A percentile compares a stretch with the other conserved stretches of the same genome.
Conservation (phyloP, 2,888 invertebrate genomes). For the Cryptosula pallasiana region DNA sequence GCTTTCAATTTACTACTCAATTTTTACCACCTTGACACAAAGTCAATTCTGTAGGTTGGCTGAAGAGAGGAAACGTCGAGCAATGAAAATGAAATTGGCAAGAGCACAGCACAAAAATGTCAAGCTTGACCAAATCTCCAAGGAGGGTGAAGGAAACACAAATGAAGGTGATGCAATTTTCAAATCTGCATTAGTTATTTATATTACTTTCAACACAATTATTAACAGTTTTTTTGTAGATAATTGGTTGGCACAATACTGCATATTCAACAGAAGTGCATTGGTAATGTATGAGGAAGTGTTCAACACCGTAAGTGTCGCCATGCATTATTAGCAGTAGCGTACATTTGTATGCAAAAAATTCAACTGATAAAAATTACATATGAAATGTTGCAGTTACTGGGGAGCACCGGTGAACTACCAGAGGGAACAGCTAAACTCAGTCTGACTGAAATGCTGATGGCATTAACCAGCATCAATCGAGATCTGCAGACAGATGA, state of each 20-base stretch:
- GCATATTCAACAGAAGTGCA: not conserved
- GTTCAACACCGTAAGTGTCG: not conserved
- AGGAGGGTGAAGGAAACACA: not conserved
- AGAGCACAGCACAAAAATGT: not conserved
- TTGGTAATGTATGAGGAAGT: not conserved
- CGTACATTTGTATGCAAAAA: not conserved
- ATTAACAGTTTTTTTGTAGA: not conserved
- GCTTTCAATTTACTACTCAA: not conserved
- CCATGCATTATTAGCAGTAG: not conserved
- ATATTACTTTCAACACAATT: not conserved
- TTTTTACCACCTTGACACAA: too few species aligned
- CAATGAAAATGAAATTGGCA: conserved; percentile 18
- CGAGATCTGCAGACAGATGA: not conserved
- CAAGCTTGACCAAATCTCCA: not conserved
- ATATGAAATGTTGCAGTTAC: too few species aligned
- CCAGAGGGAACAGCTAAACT: not conserved
- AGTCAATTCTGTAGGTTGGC: not conserved
- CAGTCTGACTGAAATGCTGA: not conserved
- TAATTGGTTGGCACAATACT: conserved; percentile 18
- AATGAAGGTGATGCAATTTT: not conserved
- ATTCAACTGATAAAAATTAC: too few species aligned
- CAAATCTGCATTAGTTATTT: not conserved
- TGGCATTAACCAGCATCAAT: conserved; percentile 5
- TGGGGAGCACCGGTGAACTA: not conserved
- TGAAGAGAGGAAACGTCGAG: not conserved